These are phyloP conservation scores for Pseudopipra pipra DNA, from an alignment of 2,113 vertebrate genomes.

Conservation along the genomic window DNA sequence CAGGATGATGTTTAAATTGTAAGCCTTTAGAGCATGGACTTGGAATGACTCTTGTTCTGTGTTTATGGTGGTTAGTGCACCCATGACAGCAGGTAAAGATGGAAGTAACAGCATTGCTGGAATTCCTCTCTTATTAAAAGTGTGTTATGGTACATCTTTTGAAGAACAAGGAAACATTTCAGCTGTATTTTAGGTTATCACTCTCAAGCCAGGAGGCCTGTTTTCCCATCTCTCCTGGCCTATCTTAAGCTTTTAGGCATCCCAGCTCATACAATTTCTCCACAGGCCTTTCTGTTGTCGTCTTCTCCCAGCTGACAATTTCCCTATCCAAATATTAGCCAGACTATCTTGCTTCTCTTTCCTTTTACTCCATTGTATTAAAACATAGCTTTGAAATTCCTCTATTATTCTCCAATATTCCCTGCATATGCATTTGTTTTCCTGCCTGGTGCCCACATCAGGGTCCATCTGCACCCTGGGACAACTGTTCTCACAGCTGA, in stretches of 20 bases:
- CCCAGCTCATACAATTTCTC: neutral
- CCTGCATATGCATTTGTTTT: neutral
- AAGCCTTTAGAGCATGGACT: neutral
- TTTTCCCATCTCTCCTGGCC: neutral
- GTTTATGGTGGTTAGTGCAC: neutral
- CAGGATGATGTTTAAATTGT: neutral
- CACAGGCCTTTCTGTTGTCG: neutral
- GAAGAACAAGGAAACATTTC: neutral
- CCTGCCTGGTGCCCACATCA: neutral
- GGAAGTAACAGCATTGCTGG: neutral
- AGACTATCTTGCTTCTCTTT: neutral
- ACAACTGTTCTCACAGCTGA: rapidly evolving
- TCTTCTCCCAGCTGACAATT: neutral
- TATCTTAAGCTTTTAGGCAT: neutral
- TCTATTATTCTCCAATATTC: rapidly evolving
- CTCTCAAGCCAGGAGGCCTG: neutral
- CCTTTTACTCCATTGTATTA: neutral
- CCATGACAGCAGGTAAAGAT: neutral
- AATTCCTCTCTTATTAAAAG: neutral
- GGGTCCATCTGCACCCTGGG: neutral
- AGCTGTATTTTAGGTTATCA: neutral
- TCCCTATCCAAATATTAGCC: neutral
- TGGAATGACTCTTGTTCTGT: neutral
- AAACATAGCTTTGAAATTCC: neutral
- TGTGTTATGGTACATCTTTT: neutral